Percentiles rank a stretch among this genome's conserved stretches.
phyloP scores from a whole-genome alignment of 2,888 invertebrate genomes.

The Hartigia nigra region DNA sequence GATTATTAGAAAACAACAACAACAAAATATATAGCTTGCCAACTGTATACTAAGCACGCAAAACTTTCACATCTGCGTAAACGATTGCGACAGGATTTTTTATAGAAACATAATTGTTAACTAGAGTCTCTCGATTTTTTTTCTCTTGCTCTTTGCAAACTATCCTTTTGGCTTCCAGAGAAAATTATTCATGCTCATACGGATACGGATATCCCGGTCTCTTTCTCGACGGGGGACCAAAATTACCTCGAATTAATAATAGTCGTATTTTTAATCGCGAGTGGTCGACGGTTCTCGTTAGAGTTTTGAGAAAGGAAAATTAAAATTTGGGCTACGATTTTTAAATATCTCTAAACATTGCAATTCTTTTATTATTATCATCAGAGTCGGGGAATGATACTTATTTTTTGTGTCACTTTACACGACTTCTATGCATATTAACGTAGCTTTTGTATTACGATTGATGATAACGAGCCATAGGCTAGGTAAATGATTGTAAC shows the following conservation, averaged over 20 bases:
- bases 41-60: not conserved
- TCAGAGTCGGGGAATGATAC: not conserved
- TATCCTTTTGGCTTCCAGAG: not conserved
- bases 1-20: not conserved
- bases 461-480: not conserved
- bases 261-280: not conserved
- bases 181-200: not conserved
- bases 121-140: not conserved
- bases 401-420: not conserved
- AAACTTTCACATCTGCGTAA: not conserved
- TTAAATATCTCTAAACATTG: not conserved
- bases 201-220: too few relatives aligned
- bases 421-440: slow-evolving; percentile 1
- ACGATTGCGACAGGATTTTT: not conserved
- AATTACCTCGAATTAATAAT: not conserved
- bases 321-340: not conserved
- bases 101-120: not conserved
- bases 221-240: not conserved
- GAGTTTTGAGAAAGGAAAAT: not conserved
- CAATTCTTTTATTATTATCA: not conserved
- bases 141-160: not conserved
- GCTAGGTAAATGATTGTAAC: slow-evolving; percentile 7
- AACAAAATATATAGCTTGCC: not conserved
- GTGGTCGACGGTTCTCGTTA: not conserved
- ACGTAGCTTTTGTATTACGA: slow-evolving; percentile 5